These are phyloP conservation scores for Saccopteryx bilineata DNA, from an alignment of 2,113 vertebrate genomes.

Conservation along the genomic window DNA sequence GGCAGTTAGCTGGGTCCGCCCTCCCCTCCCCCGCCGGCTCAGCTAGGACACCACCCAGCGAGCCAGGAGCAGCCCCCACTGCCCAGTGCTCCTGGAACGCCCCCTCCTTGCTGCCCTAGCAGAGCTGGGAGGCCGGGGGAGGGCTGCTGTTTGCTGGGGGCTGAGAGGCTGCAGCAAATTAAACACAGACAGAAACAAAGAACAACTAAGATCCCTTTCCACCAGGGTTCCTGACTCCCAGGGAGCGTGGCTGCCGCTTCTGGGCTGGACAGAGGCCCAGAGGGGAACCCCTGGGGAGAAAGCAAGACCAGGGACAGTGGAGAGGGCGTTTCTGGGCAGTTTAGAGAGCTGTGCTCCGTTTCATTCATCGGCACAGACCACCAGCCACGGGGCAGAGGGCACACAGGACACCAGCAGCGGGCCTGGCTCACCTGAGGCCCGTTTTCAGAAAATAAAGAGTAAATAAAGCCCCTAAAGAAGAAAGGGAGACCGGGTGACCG, in stretches of 20 bases:
- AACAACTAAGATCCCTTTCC: not conserved
- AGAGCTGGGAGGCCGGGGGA: not conserved
- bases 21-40: not conserved
- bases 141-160: not conserved
- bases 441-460: not conserved
- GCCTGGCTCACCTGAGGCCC: constrained; percentile 26
- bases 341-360: constrained; percentile 88
- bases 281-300: not conserved
- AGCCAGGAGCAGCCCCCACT: not conserved
- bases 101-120: not conserved
- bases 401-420: constrained; percentile 77
- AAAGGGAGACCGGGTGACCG: not conserved
- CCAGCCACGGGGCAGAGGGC: constrained; percentile 80
- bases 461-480: constrained; percentile 6
- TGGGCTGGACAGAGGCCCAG: not conserved
- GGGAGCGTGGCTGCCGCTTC: not conserved
- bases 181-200: constrained; percentile 47
- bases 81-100: not conserved
- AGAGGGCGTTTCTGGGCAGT: constrained; percentile 61
- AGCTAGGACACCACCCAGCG: too few relatives aligned
- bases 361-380: constrained; percentile 88
- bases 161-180: constrained; percentile 56
- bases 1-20: not conserved
- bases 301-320: not conserved
- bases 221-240: not conserved